A percentile compares a stretch with the other conserved stretches of the same genome.
Evolutionary conservation across 2,797 vertebrate species (phyloP).

Genomic region (Eupleurogrammus muticus): DNA sequence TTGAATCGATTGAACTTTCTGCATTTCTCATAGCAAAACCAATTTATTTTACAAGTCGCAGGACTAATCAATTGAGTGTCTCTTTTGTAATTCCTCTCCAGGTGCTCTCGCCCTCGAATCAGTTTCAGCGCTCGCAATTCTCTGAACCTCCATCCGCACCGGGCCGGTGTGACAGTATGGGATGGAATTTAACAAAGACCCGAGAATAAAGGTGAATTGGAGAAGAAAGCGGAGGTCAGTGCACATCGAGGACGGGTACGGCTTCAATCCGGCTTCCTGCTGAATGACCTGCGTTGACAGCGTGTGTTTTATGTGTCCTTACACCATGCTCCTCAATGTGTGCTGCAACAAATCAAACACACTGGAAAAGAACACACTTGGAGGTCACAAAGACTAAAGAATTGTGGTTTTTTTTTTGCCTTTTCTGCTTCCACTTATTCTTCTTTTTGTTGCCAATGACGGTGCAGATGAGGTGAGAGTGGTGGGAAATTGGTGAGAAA

Average conservation of each 20-base stretch:
- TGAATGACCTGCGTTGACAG: slow-evolving; percentile 25
- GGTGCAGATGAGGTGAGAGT: background rate
- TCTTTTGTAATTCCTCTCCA: slow-evolving; percentile 35
- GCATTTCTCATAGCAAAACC: slow-evolving; percentile 29
- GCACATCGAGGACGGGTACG: background rate
- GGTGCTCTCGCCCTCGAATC: slow-evolving; percentile 21
- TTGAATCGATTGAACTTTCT: slow-evolving; percentile 14
- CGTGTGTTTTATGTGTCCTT: slow-evolving; percentile 3
- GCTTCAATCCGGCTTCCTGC: slow-evolving; percentile 25
- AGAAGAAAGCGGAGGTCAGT: slow-evolving; percentile 33
- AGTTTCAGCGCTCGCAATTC: slow-evolving; percentile 7
- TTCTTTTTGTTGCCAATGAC: background rate
- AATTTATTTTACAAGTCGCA: slow-evolving; percentile 52
- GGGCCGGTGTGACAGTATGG: slow-evolving; percentile 6
- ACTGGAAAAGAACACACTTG: slow-evolving; percentile 35
- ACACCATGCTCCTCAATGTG: slow-evolving; percentile 10
- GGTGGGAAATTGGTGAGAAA: too few species aligned
- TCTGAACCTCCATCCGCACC: slow-evolving; percentile 7
- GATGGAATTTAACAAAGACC: slow-evolving; percentile 16
- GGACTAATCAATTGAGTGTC: slow-evolving; percentile 45
- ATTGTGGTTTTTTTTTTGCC: slow-evolving; percentile 3
- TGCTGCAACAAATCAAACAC: slow-evolving; percentile 26
- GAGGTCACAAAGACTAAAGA: slow-evolving; percentile 1
- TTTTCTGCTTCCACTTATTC: background rate
- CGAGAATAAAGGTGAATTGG: slow-evolving; percentile 21